Base-by-base conservation (phyloP, 2,888 invertebrate species). In the Hyposoter didymator region DNA sequence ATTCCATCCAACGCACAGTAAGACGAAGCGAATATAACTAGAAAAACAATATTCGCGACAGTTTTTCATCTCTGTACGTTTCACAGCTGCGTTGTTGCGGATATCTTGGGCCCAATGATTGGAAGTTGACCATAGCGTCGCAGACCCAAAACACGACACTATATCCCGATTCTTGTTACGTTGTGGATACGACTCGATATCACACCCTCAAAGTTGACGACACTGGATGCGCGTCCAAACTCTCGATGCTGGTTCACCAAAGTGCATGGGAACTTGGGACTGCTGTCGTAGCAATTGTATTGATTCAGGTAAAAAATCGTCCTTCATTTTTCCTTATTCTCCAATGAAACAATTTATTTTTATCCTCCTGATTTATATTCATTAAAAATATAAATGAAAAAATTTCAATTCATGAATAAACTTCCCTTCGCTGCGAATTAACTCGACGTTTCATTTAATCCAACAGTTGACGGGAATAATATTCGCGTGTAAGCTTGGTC, bases 401-500 rank as follows among this genome's bases (percentile, higher is more conserved):
- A 28, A n/a, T n/a, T n/a, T n/a, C n/a, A n/a, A n/a, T n/a, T n/a
- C n/a, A n/a, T n/a, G 28, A 28, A 28, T 28, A 28, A 28, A 28
- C 28, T 28, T 17, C 14, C 4, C 4, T 47, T 49, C 6, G 17
- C 47, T 49, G 47, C 3, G 28, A 14, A 14, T 28, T 0, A 47
- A 28, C 28, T 14, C 3, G 28, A 35, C 66, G 52, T 4, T 75
- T 59, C 39, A 47, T 70, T 45, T 17, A 4, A 35, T 39, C 62
- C 2, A 76, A 72, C 94, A 97, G 97, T 94, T 98, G 66, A 95
- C 98, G 90, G 98, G 98, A 88, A 97, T 98, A 73, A 95, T 98
- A 87, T 98, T 98, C 92, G 97, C 99, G 1, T 97, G 97, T 93
- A 97, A 98, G 94, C 94, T 99, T 93, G 98, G 98, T 83, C 96